A percentile compares a stretch with the other conserved stretches of the same genome.
Evolutionary conservation across 2,888 invertebrate species (phyloP).

Genomic region (Lasioglossum vierecki): DNA sequence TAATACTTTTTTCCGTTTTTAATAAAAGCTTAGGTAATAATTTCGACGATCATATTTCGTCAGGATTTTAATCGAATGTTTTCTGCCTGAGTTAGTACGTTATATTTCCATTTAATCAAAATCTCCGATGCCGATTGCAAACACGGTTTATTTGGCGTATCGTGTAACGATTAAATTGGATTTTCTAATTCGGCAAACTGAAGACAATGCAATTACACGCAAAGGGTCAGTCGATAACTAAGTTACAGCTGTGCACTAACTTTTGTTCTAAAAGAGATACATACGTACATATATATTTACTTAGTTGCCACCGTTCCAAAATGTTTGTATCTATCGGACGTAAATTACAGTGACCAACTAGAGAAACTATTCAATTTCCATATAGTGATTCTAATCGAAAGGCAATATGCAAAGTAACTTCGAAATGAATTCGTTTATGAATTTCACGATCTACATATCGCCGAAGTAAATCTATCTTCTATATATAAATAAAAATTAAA

Average conservation of each 20-base stretch:
- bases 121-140: not conserved
- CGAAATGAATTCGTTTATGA: not conserved
- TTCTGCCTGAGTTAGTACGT: not conserved
- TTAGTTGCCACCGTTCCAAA: not conserved
- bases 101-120: not conserved
- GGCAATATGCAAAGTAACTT: not conserved
- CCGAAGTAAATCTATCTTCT: not conserved
- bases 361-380: not conserved
- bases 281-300: not conserved
- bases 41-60: not conserved
- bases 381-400: not conserved
- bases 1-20: not conserved
- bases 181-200: not conserved
- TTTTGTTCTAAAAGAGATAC: not conserved
- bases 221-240: slow-evolving; percentile 4
- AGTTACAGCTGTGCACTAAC: slow-evolving; percentile 3
- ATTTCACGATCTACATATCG: not conserved
- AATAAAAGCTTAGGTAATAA: not conserved
- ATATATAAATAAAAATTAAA: too few relatives aligned
- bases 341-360: not conserved
- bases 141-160: not conserved
- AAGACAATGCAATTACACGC: slow-evolving; percentile 2
- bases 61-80: not conserved
- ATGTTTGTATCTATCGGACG: not conserved
- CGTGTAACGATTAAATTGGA: not conserved